These are phyloP conservation scores for Scaptomyza graminum DNA, from an alignment of 1,140 invertebrate species.

Conservation along the genomic window DNA sequence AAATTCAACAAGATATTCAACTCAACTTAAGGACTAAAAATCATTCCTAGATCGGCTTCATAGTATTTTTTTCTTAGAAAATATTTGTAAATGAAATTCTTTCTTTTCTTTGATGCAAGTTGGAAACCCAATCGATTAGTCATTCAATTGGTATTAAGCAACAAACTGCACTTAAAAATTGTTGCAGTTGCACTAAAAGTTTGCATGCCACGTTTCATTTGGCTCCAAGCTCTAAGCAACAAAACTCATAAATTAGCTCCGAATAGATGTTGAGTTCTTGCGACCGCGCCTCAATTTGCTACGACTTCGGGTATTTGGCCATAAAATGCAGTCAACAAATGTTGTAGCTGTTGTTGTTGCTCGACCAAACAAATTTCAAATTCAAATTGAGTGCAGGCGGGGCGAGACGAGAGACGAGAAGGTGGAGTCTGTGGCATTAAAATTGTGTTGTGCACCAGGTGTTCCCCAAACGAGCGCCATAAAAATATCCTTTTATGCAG, in stretches of 20 bases:
- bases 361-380: conserved; percentile 38
- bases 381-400: conserved; percentile 55
- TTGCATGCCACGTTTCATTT: neutral
- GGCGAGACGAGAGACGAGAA: neutral
- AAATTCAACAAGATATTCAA: too few relatives aligned
- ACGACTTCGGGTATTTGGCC: neutral
- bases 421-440: neutral
- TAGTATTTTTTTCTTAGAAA: too few relatives aligned
- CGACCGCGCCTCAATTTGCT: conserved; percentile 13
- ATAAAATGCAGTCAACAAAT: conserved; percentile 48
- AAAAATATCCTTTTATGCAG: conserved; percentile 78
- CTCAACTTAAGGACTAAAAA: too few relatives aligned
- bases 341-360: too few relatives aligned
- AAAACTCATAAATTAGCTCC: conserved; percentile 58
- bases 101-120: too few relatives aligned
- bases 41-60: too few relatives aligned
- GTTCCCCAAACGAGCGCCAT: conserved; percentile 52
- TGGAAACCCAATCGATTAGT: too few relatives aligned
- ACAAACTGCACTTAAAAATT: too few relatives aligned
- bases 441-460: conserved; percentile 47
- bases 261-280: neutral
- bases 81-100: too few relatives aligned
- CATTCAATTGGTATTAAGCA: conserved; percentile 4
- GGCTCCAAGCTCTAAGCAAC: neutral
- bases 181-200: neutral